Percentiles rank a stretch among this genome's conserved stretches.
These are phyloP conservation scores for Leptopilina syphax DNA, from an alignment of 2,888 invertebrate species.

Conservation along the genomic window DNA sequence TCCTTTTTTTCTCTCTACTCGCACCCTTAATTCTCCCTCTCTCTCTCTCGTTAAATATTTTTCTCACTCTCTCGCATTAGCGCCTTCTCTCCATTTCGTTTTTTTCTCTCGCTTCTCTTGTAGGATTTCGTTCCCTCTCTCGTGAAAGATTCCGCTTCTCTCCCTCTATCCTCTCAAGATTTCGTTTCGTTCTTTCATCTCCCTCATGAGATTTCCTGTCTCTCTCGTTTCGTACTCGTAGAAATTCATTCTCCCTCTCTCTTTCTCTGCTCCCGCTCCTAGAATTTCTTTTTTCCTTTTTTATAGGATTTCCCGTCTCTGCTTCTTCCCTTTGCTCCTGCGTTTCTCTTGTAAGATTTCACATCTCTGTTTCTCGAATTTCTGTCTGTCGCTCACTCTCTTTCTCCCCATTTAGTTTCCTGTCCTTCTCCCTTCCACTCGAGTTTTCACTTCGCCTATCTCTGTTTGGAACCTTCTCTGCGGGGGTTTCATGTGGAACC, in stretches of 20 bases:
- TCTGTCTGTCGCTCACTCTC: constrained; percentile 8
- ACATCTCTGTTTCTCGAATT: constrained; percentile 22
- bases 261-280: background rate
- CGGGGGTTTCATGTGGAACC: constrained; percentile 57
- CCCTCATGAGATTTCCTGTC: constrained; percentile 15
- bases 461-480: constrained; percentile 52
- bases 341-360: constrained; percentile 32
- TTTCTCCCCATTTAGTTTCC: constrained; percentile 25
- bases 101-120: constrained; percentile 42
- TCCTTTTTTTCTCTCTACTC: constrained; percentile 20
- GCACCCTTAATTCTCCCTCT: constrained; percentile 4
- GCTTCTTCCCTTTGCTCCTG: background rate
- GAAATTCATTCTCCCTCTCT: background rate
- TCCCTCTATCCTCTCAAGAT: constrained; percentile 30
- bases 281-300: constrained; percentile 1
- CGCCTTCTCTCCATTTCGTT: constrained; percentile 42
- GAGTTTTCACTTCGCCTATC: constrained; percentile 41
- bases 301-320: constrained; percentile 19
- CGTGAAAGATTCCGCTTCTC: constrained; percentile 9
- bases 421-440: constrained; percentile 45
- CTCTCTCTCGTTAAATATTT: constrained; percentile 10
- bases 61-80: constrained; percentile 35
- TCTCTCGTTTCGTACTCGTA: background rate
- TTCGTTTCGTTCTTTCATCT: constrained; percentile 10
- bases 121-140: background rate